A percentile compares a stretch with the other conserved stretches of the same genome.
Conservation (phyloP, 2,797 vertebrate species). For the Euphonia xanthogaster region DNA sequence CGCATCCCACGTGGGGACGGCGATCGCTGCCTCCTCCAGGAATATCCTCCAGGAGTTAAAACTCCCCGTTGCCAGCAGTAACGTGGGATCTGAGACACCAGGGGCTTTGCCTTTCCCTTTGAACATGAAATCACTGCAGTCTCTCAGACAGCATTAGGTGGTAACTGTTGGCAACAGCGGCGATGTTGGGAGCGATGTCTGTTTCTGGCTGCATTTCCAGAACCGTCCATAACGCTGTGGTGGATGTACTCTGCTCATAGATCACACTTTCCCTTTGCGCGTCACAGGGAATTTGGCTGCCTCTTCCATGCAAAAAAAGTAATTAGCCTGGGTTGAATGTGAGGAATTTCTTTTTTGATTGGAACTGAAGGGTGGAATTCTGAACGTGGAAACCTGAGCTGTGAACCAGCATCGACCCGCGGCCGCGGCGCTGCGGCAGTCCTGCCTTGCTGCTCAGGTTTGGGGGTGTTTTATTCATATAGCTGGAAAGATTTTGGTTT, state of each 20-base stretch:
- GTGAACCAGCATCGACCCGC: background rate
- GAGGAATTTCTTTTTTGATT: slow-evolving; percentile 40
- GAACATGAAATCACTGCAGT: background rate
- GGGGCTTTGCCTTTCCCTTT: background rate
- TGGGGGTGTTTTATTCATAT: accelerated
- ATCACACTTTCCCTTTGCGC: slow-evolving; percentile 20
- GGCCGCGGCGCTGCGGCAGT: accelerated
- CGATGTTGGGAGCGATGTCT: background rate
- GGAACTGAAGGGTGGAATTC: background rate
- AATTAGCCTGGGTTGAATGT: slow-evolving; percentile 2
- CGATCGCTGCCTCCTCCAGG: background rate
- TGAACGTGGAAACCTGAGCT: background rate
- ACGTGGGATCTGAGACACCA: background rate
- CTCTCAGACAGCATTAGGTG: slow-evolving; percentile 21
- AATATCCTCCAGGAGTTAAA: background rate
- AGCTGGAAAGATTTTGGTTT: background rate
- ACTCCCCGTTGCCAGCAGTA: background rate
- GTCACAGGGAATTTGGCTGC: slow-evolving; percentile 32
- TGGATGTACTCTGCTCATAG: background rate
- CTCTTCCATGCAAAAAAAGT: slow-evolving; percentile 12
- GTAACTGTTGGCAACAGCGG: slow-evolving; percentile 46
- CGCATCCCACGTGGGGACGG: accelerated
- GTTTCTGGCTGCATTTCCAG: slow-evolving; percentile 35
- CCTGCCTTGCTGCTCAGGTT: background rate
- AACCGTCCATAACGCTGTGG: background rate